Evolutionary conservation across 2,888 invertebrate genomes (phyloP).

Genomic region (Cryptus viduatorius): DNA sequence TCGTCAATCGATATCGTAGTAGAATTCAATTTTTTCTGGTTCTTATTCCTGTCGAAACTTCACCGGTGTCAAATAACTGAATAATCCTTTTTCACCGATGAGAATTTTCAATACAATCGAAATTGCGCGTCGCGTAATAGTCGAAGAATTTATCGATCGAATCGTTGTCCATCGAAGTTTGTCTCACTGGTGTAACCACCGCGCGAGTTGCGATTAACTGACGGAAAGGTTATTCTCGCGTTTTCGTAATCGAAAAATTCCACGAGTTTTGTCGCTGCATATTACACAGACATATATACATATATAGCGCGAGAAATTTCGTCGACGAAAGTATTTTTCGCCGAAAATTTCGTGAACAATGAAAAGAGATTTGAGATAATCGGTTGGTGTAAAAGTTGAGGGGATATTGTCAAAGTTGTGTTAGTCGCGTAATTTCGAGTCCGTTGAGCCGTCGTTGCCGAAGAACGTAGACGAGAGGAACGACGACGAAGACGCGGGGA

Average conservation of each 20-base stretch:
- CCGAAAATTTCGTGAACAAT: neutral
- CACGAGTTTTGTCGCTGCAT: constrained; percentile 5
- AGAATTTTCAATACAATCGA: constrained; percentile 35
- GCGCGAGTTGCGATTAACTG: neutral
- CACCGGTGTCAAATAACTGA: constrained; percentile 4
- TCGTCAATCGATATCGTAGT: neutral
- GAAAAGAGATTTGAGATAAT: neutral
- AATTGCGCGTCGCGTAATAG: constrained; percentile 21
- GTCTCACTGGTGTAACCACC: constrained; percentile 23
- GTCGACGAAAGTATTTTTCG: neutral
- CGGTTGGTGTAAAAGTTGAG: neutral
- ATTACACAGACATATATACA: neutral
- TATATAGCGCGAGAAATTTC: neutral
- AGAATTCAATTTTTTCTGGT: constrained; percentile 8
- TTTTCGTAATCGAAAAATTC: constrained; percentile 49
- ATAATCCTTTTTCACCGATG: constrained; percentile 19
- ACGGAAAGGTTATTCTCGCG: neutral
- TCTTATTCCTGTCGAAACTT: constrained; percentile 17
- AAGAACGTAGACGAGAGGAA: constrained; percentile 21
- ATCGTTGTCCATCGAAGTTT: constrained; percentile 49
- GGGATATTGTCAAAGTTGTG: constrained; percentile 40
- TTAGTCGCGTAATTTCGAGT: constrained; percentile 19
- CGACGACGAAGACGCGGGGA: constrained; percentile 23
- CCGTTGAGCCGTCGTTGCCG: neutral
- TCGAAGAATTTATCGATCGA: constrained; percentile 50